Percentiles rank a stretch among this genome's conserved stretches.
Conservation (phyloP, 2,797 vertebrate species). For the Menidia menidia region DNA sequence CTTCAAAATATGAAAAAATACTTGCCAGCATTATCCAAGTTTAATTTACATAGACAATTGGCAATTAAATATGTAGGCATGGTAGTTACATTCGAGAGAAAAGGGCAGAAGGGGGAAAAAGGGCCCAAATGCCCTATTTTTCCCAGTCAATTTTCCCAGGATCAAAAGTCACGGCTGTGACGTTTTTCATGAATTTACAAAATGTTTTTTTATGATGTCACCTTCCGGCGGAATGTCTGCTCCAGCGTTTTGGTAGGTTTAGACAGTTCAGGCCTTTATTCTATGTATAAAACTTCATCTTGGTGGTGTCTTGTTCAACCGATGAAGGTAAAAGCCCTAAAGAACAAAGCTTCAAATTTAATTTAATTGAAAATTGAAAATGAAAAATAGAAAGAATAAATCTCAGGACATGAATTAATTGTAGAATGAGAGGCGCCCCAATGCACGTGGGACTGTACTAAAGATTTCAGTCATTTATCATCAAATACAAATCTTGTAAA, state of each 20-base stretch:
- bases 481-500: too few relatives aligned
- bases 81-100: conserved; percentile 1
- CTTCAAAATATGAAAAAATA: conserved; percentile 1
- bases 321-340: too few relatives aligned
- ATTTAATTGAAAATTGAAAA: too few relatives aligned
- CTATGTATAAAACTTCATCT: neutral
- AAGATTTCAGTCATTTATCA: too few relatives aligned
- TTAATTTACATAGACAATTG: neutral
- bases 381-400: too few relatives aligned
- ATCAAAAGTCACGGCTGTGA: conserved; percentile 17
- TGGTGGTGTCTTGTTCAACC: too few relatives aligned
- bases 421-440: too few relatives aligned
- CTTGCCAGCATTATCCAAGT: neutral
- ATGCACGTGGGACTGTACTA: too few relatives aligned
- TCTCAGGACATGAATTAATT: too few relatives aligned
- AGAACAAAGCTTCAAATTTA: too few relatives aligned
- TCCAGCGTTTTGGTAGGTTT: neutral
- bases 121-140: conserved; percentile 9
- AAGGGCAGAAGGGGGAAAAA: neutral
- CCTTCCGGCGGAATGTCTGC: neutral
- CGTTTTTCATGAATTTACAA: conserved; percentile 31
- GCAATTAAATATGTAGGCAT: conserved; percentile 30
- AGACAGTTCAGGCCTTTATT: neutral
- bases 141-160: too few relatives aligned
- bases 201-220: conserved; percentile 3